Evolutionary conservation across 2,113 vertebrate species (phyloP).

Genomic region (Apodemus speciosus): DNA sequence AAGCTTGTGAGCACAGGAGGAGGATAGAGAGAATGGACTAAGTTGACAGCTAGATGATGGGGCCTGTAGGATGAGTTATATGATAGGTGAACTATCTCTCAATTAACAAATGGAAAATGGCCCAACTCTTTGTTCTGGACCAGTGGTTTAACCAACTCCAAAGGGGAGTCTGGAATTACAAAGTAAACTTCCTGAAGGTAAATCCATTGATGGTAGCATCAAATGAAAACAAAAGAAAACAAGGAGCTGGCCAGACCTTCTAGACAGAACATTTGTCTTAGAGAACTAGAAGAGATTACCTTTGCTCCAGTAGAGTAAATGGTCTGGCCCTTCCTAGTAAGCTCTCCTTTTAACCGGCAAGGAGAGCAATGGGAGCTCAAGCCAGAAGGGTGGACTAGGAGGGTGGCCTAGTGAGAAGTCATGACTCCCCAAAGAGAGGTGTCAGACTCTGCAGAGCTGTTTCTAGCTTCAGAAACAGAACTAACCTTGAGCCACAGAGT

Average conservation of each 20-base stretch:
- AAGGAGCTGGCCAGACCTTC: neutral
- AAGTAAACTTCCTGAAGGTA: neutral
- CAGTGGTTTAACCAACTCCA: neutral
- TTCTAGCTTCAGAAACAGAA: neutral
- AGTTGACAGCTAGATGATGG: neutral
- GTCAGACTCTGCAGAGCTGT: neutral
- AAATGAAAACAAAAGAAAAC: neutral
- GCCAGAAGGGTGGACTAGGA: neutral
- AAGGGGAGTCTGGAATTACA: neutral
- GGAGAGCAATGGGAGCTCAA: neutral
- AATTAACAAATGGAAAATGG: neutral
- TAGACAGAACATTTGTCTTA: neutral
- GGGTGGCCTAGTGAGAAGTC: neutral
- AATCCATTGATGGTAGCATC: neutral
- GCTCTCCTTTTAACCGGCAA: neutral
- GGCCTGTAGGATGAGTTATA: neutral
- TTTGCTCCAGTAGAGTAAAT: neutral
- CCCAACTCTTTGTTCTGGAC: neutral
- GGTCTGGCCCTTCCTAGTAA: neutral
- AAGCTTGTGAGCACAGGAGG: neutral
- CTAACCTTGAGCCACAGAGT: neutral
- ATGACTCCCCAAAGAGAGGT: neutral
- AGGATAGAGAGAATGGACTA: too few relatives aligned
- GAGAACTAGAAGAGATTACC: neutral
- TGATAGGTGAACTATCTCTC: neutral